Percentiles rank a stretch among this genome's conserved stretches.
These are phyloP conservation scores for Osmerus eperlanus DNA, from an alignment of 2,113 vertebrate species.

Conservation along the genomic window DNA sequence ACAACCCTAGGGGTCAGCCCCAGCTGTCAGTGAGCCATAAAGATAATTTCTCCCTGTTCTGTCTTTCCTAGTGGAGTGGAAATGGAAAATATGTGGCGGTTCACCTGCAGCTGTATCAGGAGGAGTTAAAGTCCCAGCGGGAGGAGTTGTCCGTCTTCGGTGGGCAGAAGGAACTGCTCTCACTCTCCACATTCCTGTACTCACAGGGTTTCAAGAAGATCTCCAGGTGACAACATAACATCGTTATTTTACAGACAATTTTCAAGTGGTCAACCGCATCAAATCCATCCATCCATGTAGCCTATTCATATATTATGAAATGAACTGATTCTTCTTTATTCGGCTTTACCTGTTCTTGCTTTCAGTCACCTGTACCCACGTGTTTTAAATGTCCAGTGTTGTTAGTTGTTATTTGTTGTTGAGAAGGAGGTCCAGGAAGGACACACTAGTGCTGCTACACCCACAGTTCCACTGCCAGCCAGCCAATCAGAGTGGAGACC, in stretches of 20 bases:
- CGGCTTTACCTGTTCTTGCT: too few species aligned
- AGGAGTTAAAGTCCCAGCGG: neutral
- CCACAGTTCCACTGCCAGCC: neutral
- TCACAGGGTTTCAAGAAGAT: slow-evolving; percentile 3
- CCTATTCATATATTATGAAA: too few species aligned
- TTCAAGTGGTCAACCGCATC: too few species aligned
- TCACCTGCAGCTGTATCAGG: neutral
- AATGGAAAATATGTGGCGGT: neutral
- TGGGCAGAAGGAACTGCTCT: neutral
- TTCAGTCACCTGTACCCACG: too few species aligned
- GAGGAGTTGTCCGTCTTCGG: neutral
- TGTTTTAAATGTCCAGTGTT: neutral
- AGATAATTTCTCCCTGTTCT: neutral
- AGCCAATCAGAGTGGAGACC: neutral
- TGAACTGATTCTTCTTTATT: too few species aligned
- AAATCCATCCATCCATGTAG: too few species aligned
- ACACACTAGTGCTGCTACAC: neutral
- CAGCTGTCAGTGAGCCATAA: neutral
- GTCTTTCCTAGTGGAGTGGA: neutral
- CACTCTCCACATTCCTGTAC: neutral
- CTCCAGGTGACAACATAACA: neutral
- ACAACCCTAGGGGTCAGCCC: too few species aligned
- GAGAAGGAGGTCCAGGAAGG: neutral
- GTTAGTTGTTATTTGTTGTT: neutral
- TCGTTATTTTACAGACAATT: neutral